These are phyloP conservation scores for Patiria miniata DNA, from an alignment of 35 echinoderm and acorn worm species.

Conservation along the genomic window DNA sequence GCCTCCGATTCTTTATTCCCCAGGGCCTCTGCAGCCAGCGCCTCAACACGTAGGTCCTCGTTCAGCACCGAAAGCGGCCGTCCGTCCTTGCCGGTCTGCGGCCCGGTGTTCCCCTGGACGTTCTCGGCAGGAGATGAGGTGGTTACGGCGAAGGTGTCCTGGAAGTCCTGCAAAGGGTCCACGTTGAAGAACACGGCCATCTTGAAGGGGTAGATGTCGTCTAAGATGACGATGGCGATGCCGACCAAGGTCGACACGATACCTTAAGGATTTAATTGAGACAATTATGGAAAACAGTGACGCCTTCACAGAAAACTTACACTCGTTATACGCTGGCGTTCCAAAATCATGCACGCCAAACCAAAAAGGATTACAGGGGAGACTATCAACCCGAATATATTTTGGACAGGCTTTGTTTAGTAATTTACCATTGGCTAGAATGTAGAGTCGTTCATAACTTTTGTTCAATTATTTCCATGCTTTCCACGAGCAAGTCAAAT, in stretches of 20 bases:
- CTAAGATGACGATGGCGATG: constrained; percentile 55
- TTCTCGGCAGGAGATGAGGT: not conserved
- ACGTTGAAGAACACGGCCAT: constrained; percentile 89
- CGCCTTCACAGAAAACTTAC: not conserved
- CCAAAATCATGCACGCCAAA: not conserved
- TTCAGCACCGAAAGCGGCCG: not conserved
- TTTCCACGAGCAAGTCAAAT: no score
- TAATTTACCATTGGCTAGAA: no score
- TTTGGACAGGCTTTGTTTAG: no score
- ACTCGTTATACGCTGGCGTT: not conserved
- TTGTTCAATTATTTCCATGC: no score
- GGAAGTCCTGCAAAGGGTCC: constrained; percentile 88
- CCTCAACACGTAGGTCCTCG: not conserved
- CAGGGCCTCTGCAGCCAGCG: not conserved
- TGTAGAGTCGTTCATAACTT: no score
- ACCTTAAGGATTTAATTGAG: not conserved
- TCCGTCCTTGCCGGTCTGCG: not conserved
- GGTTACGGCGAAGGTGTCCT: constrained; percentile 59
- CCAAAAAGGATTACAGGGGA: not conserved
- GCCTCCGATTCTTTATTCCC: not conserved
- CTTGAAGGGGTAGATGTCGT: constrained; percentile 64
- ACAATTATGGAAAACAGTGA: not conserved
- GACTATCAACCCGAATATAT: not conserved
- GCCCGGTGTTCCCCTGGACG: not conserved
- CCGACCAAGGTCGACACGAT: constrained; percentile 16